Base-by-base conservation (phyloP, 1,140 invertebrate species). In the Hyposmocoma kahamanoa region DNA sequence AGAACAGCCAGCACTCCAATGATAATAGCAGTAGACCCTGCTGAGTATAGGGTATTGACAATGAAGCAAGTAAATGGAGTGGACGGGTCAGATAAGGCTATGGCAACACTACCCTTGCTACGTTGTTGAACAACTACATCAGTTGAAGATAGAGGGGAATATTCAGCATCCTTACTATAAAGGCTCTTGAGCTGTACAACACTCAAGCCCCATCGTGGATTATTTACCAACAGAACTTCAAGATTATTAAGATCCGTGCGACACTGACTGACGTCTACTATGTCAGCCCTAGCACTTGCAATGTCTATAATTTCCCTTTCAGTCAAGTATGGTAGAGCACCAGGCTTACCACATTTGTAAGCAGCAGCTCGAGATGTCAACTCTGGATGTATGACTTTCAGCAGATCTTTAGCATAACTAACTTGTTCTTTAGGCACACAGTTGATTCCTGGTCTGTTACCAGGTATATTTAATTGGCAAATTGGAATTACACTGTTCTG, bases 1-100 rank as follows among this genome's bases (percentile, higher is more conserved):
- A 76, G 18, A 18, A 76, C 36, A 9, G 72, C 56, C 19, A 78
- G 68, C 46, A 87, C 67, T 28, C 72, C 85, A 18, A 87, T 67
- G 18, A 90, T 63, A 3, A 90, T 67, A 5, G 91, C 61, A 2
- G 89, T 82, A 3, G 89, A 88, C 10, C 92, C 87, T 15, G 91
- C 86, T 1, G 87, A 87, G 39, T 90, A 88, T 10, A 93, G 60
- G 55, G 90, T 92, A 51, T 91, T 90, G 17, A 87, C 82, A 20
- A 92, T 68, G 5, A 89, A 80, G 71, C 92, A 94, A 38, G 88
- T 89, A 36, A 92, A 87, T n/a, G 92, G 92, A 28, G 93, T 78
- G 19, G 89, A 88, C 0, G 92, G 91, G 62, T 91, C 85, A 39
- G 86, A 54, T 19, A 92, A 72, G 18, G 87, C 62, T 49, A 92